phyloP scores from a whole-genome alignment of 2,797 vertebrate genomes.

The Echiichthys vipera region DNA sequence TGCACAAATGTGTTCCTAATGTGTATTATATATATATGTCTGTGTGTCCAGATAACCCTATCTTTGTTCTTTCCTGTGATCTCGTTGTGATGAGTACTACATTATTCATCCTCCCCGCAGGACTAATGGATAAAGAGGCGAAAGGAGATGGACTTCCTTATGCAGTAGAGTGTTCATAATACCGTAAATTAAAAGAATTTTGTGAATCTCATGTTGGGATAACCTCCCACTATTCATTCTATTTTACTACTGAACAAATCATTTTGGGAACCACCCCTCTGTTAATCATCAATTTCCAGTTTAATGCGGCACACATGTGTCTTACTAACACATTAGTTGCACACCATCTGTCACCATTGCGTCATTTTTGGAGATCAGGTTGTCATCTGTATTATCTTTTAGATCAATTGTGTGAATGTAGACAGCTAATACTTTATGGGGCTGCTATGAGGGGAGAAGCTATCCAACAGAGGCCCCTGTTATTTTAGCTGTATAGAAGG shows the following conservation, averaged over 20 bases:
- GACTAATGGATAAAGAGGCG: constrained; percentile 30
- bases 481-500: constrained; percentile 11
- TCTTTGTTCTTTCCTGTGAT: constrained; percentile 24
- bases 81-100: constrained; percentile 28
- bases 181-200: background rate
- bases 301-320: constrained; percentile 8
- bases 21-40: constrained; percentile 7
- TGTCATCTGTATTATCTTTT: constrained; percentile 32
- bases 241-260: constrained; percentile 15
- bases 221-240: constrained; percentile 2
- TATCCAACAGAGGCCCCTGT: constrained; percentile 11
- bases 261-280: background rate
- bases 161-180: constrained; percentile 16
- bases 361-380: constrained; percentile 20
- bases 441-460: background rate
- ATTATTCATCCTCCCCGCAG: constrained; percentile 36
- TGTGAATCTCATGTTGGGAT: background rate
- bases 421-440: constrained; percentile 1
- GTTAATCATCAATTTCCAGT: constrained; percentile 19
- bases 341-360: constrained; percentile 30
- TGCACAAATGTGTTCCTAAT: constrained; percentile 22
- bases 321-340: constrained; percentile 9
- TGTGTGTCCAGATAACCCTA: constrained; percentile 9
- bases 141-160: background rate
- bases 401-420: constrained; percentile 12